Conservation (phyloP, 2,888 invertebrate genomes). For the Cantharis flavilabris region DNA sequence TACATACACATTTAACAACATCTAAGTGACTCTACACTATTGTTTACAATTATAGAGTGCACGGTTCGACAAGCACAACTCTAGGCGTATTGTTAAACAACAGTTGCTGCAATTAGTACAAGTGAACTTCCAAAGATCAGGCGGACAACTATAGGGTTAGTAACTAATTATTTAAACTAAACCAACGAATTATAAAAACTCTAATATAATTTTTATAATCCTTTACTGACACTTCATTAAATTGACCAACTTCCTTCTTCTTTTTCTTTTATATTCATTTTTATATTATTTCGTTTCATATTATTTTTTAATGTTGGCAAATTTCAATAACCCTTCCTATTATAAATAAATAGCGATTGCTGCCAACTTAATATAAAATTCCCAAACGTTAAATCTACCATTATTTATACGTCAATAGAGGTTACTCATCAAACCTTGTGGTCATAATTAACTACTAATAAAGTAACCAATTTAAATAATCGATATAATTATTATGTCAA, state of each 20-base stretch:
- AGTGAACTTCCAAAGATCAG: constrained; percentile 32
- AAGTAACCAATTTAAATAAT: constrained; percentile 11
- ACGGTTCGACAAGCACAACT: constrained; percentile 38
- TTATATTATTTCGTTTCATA: not conserved
- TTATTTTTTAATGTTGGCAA: not conserved
- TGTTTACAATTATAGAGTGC: constrained; percentile 43
- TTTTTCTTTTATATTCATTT: not conserved
- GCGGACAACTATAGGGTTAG: constrained; percentile 17
- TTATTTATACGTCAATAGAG: constrained; percentile 6
- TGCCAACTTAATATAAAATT: not conserved
- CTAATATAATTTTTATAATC: not conserved
- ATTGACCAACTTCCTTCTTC: not conserved
- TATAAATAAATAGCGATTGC: not conserved
- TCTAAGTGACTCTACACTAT: constrained; percentile 30
- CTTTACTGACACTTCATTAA: not conserved
- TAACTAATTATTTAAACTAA: constrained; percentile 11
- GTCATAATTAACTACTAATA: constrained; percentile 18
- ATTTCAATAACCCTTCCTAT: not conserved
- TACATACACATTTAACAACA: constrained; percentile 27
- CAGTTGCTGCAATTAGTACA: constrained; percentile 40
- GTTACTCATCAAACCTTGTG: constrained; percentile 13
- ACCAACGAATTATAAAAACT: constrained; percentile 1
- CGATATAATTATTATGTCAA: constrained; percentile 14
- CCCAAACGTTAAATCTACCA: not conserved
- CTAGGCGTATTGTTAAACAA: constrained; percentile 36